Conservation (phyloP, 35 echinoderm and acorn worm species). For the Eucidaris tribuloides region DNA sequence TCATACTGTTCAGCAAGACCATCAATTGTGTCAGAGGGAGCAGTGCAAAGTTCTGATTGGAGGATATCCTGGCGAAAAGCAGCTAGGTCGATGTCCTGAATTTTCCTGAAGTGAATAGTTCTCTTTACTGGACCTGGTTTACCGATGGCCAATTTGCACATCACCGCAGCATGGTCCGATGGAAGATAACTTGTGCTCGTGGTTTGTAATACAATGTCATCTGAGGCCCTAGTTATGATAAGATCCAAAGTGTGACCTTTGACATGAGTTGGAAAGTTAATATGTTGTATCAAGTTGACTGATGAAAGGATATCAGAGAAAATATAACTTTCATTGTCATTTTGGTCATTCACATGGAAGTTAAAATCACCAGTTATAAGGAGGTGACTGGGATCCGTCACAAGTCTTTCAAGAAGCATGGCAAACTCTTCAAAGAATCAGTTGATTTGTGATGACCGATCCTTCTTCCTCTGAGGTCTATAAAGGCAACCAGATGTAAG, state of each 20-base stretch:
- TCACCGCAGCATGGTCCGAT: slow-evolving; percentile 11
- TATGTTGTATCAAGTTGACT: slow-evolving; percentile 21
- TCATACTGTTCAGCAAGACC: slow-evolving; percentile 2
- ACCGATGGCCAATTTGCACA: background rate
- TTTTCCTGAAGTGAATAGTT: background rate
- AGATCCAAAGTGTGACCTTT: slow-evolving; percentile 39
- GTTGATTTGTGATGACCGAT: background rate
- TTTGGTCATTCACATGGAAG: slow-evolving; percentile 37
- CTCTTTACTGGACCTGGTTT: slow-evolving; percentile 16
- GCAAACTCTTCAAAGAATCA: slow-evolving; percentile 10
- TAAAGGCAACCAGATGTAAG: background rate
- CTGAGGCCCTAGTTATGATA: background rate
- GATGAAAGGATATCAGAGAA: slow-evolving; percentile 19
- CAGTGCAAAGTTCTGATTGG: slow-evolving; percentile 11
- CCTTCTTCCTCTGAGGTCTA: background rate
- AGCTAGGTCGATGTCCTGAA: background rate
- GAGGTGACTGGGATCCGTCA: background rate
- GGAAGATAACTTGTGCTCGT: background rate
- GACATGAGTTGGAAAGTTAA: too few species aligned
- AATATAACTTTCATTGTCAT: background rate
- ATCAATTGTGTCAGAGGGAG: background rate
- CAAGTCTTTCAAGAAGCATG: background rate
- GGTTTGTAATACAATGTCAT: background rate
- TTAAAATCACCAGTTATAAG: slow-evolving; percentile 47
- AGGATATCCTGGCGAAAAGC: background rate